These are phyloP conservation scores for Henricia sp. DNA, from an alignment of 53 echinoderm and acorn worm species.

Conservation along the genomic window DNA sequence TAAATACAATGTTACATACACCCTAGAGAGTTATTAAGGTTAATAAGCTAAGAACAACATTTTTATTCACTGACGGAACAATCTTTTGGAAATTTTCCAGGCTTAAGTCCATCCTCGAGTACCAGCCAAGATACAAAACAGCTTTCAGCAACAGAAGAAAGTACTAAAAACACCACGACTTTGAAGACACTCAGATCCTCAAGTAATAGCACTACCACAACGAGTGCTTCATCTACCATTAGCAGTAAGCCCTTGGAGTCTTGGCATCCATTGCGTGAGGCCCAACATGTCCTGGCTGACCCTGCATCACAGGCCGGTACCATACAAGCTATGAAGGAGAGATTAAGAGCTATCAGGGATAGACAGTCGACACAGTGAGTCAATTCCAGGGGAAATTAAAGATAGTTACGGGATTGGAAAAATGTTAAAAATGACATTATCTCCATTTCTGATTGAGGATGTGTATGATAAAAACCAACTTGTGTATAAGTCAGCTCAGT, in stretches of 20 bases:
- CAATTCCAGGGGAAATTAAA: too few relatives aligned
- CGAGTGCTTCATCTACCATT: not conserved
- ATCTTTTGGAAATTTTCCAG: not conserved
- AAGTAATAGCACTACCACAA: not conserved
- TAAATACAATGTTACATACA: too few relatives aligned
- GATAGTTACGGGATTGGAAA: too few relatives aligned
- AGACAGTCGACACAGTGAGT: not conserved
- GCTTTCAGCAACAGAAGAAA: conserved; percentile 6
- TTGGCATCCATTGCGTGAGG: conserved; percentile 80
- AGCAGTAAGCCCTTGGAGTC: conserved; percentile 18
- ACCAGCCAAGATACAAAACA: conserved; percentile 10
- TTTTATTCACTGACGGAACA: not conserved
- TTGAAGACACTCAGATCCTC: not conserved
- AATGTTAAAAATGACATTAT: too few relatives aligned
- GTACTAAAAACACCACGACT: not conserved
- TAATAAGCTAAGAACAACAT: too few relatives aligned
- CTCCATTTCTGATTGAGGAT: too few relatives aligned
- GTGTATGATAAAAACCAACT: too few relatives aligned
- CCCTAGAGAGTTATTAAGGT: too few relatives aligned
- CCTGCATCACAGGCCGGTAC: conserved; percentile 90
- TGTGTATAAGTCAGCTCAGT: too few relatives aligned
- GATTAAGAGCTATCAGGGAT: conserved; percentile 32
- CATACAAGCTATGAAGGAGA: conserved; percentile 75
- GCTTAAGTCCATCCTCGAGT: conserved; percentile 27
- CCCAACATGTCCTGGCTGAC: conserved; percentile 74